Base-by-base conservation (phyloP, 2,113 vertebrate species). In the Galemys pyrenaicus region DNA sequence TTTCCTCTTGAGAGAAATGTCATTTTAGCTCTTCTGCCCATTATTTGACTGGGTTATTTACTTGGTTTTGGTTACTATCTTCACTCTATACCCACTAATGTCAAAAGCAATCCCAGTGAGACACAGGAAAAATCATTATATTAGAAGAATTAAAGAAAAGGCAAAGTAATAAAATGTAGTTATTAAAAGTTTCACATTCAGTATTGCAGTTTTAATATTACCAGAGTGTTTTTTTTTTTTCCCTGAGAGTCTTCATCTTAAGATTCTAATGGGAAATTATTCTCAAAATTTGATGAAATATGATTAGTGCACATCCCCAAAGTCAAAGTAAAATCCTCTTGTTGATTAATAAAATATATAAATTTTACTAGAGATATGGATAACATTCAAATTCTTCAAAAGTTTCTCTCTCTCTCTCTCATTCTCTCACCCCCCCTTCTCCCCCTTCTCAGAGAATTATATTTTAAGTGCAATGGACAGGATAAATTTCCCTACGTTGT, bases 381-480 rank as follows among this genome's bases (percentile, higher is more conserved):
- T 74, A 58, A 74, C 15, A 67, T 73, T 17, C 28, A 68, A 67
- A 86, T 3, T n/a, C 6, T 92, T 79, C 13, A 51, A 12, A 86
- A 73, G 5, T 8, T 51, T 46, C 77, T 7, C n/a, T 67, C 32
- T 73, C 19, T 58, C 46, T 51, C 2, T 17, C 9, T 70, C 0
- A 56, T 17, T 51, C 16, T 51, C 49, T 51, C n/a, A n/a, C n/a
- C n/a, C n/a, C n/a, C n/a, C n/a, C n/a, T 46, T 75, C 87, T 95
- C 85, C 39, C 4, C 90, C 13, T 24, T 96, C 56, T 85, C 62
- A 62, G 37, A 88, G 6, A 85, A 82, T 82, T 94, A 32, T 78
- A 96, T 92, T 95, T 94, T 91, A 82, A 95, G 78, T 75, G 35
- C 15, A 82, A 60, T 51, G 37, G 39, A 88, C 87, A 95, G 17